Conservation (phyloP, 35 echinoderm and acorn worm species). For the Heliocidaris tuberculata region DNA sequence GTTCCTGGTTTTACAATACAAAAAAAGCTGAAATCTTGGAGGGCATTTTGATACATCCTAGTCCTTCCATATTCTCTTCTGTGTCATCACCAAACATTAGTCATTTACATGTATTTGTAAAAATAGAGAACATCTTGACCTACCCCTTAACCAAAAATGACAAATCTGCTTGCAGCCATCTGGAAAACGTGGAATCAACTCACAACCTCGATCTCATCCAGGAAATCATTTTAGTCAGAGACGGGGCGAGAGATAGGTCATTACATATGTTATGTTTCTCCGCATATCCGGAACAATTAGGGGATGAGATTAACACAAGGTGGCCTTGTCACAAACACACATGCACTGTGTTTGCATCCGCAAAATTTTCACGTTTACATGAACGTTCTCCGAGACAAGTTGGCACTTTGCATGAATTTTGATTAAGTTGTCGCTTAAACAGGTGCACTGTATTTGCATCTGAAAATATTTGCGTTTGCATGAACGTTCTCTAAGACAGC, state of each 20-base stretch:
- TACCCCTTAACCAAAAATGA: not conserved
- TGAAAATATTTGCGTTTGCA: not conserved
- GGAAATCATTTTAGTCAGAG: not conserved
- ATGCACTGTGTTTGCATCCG: not conserved
- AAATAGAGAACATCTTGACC: too few species aligned
- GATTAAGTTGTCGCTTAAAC: not conserved
- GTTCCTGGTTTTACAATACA: too few species aligned
- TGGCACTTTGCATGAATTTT: not conserved
- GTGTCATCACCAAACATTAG: too few species aligned
- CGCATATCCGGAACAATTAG: slow-evolving; percentile 10
- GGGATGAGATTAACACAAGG: not conserved
- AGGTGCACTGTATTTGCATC: not conserved
- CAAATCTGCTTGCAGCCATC: not conserved
- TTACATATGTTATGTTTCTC: not conserved
- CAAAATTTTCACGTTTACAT: not conserved
- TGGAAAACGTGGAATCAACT: not conserved
- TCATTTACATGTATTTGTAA: too few species aligned
- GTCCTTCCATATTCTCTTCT: too few species aligned
- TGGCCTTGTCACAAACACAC: not conserved
- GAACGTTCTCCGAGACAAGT: not conserved
- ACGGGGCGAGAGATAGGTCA: not conserved
- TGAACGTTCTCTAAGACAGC: not conserved
- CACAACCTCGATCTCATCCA: not conserved
- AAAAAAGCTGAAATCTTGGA: too few species aligned
- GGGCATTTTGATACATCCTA: too few species aligned